Evolutionary conservation across 2,797 vertebrate genomes (phyloP), one percentile per base, ranked within the genome.

Genomic region (Euthynnus affinis): DNA sequence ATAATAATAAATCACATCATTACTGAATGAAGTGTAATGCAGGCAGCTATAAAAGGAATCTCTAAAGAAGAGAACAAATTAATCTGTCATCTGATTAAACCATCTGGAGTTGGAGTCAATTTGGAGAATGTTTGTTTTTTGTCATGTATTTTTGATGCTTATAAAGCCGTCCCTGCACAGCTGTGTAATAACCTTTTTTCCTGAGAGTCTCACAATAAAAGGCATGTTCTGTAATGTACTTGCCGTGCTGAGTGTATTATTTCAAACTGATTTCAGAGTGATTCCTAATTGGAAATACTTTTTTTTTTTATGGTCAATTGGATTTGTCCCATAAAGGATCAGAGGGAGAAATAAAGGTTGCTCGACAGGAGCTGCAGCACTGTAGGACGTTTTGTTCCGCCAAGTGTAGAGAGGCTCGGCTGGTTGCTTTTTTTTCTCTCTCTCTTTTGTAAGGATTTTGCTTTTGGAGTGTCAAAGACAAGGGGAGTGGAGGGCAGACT

Each of bases 401-500:
- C 57, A 37, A 74, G 78, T 74, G 71, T 81, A 78, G 48, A 84
- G 64, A 76, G 77, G 59, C 75, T 34, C 56, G 61, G 48, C 59
- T 64, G 34, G n/a, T 32, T 76, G 59, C 61, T 81, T 83, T 83
- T 79, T 37, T 10, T 37, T 32, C 29, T 32, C 5, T 5, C 5
- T 32, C 5, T 20, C 46, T 25, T 71, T 67, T 10, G 53, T 66
- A 65, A 84, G 69, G 69, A 69, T 74, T 90, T 74, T 92, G 65
- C 77, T 87, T 92, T 91, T 73, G 48, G 72, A 83, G 86, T 81
- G 78, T 93, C 82, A 87, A 80, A 88, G 86, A 82, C 87, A 73
- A 87, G 84, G 84, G 82, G 82, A 81, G 80, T 76, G 62, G 84
- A 91, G 87, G 90, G 80, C 87, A 87, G 80, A 76, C 78, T 83